Conservation (phyloP, 2,888 invertebrate species). For the Parnassius smintheus region DNA sequence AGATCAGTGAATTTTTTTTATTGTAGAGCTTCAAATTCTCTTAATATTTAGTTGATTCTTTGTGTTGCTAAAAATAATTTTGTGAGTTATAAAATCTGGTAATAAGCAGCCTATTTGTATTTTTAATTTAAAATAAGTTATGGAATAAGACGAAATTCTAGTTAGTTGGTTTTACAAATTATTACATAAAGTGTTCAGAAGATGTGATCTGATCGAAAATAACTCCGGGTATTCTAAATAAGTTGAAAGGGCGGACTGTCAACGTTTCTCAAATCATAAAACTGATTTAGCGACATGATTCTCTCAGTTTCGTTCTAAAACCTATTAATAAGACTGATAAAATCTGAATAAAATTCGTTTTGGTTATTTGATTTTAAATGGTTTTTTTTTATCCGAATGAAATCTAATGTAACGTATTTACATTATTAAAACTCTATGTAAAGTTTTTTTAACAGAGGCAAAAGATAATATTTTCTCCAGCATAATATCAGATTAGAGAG, state of each 20-base stretch:
- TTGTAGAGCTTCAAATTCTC: not conserved
- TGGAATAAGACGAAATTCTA: too few species aligned
- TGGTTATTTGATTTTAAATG: too few species aligned
- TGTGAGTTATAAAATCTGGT: too few species aligned
- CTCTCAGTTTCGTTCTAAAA: slow-evolving; percentile 1
- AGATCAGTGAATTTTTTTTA: slow-evolving; percentile 8
- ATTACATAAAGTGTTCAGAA: slow-evolving; percentile 48
- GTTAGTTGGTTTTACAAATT: slow-evolving; percentile 10
- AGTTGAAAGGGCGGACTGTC: slow-evolving; percentile 19
- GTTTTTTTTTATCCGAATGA: too few species aligned
- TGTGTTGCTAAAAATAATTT: too few species aligned
- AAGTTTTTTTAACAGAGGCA: slow-evolving; percentile 1
- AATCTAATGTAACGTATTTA: not conserved
- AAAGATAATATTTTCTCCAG: slow-evolving; percentile 48
- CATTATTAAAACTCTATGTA: not conserved
- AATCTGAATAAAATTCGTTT: too few species aligned
- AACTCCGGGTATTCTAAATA: slow-evolving; percentile 29
- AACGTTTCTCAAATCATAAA: slow-evolving; percentile 4
- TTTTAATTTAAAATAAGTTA: too few species aligned
- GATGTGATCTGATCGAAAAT: slow-evolving; percentile 36
- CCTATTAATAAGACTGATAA: too few species aligned
- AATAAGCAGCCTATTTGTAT: too few species aligned
- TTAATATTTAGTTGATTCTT: slow-evolving; percentile 8
- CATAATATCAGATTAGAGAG: slow-evolving; percentile 62
- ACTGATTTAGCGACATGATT: not conserved